Conservation (phyloP, 2,888 invertebrate genomes). For the Argyresthia goedartella region DNA sequence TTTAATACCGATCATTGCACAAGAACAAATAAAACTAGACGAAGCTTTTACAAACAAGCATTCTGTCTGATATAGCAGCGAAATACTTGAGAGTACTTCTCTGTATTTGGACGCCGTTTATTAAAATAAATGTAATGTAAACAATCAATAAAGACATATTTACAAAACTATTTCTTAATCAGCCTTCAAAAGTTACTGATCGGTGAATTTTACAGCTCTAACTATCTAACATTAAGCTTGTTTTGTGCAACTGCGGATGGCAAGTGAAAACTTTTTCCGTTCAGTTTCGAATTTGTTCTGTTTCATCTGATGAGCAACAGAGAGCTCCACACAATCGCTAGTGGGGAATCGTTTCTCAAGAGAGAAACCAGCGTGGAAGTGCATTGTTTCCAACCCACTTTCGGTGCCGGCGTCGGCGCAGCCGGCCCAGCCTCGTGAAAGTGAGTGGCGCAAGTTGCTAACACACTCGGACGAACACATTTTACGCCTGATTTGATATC, state of each 20-base stretch:
- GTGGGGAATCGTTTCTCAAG: slow-evolving; percentile 42
- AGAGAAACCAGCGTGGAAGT: slow-evolving; percentile 48
- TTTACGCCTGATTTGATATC: slow-evolving; percentile 49
- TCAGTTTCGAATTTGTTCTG: too few species aligned
- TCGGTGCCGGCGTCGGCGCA: slow-evolving; percentile 35
- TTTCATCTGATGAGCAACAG: too few species aligned
- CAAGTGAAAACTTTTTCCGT: too few species aligned
- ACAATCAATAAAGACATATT: neutral
- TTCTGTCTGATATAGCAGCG: too few species aligned
- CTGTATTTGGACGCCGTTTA: neutral
- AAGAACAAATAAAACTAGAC: too few species aligned
- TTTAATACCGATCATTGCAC: too few species aligned
- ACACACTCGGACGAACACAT: slow-evolving; percentile 13
- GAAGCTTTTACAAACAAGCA: too few species aligned
- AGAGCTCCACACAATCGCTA: neutral
- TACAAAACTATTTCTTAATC: neutral
- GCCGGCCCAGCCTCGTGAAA: slow-evolving; percentile 46
- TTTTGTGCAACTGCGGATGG: neutral
- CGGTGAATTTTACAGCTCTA: too few species aligned
- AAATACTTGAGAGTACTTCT: too few species aligned
- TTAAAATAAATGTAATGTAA: neutral
- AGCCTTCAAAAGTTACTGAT: neutral
- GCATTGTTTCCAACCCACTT: slow-evolving; percentile 65
- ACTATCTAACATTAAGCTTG: too few species aligned
- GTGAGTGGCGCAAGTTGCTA: slow-evolving; percentile 57